Base-by-base conservation (phyloP, 2,113 vertebrate genomes). In the Syngnathus floridae region DNA sequence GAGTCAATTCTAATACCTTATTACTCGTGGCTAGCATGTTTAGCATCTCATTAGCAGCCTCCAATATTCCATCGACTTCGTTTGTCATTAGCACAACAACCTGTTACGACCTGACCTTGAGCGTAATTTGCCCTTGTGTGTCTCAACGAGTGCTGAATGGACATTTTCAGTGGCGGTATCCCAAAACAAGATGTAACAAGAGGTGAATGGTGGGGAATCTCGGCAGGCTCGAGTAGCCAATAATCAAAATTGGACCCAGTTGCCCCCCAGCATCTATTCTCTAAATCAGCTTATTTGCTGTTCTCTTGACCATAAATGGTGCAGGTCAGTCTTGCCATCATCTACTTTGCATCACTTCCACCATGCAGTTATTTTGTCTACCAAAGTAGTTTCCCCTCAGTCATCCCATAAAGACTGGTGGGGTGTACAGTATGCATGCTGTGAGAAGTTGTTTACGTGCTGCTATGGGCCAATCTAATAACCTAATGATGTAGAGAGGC, bases 391-490 rank as follows among this genome's bases (percentile, higher is more conserved):
- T 87, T 86, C 77, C 64, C 60, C 31, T 41, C 70, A 71, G 76
- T 85, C 87, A 90, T 82, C 73, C 85, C 85, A 90, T 90, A 85
- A 73, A 65, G 74, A 74, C 84, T 81, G 75, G 74, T 66, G 59
- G 73, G 70, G 66, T 74, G 70, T 43, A 61, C n/a, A 16, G 59
- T 40, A 10, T 62, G 73, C 77, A 76, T 72, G 71, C 84, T 76
- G 73, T 21, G 66, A 85, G 82, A 84, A 82, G 81, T 81, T 90
- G 88, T 90, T 90, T 86, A 84, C 85, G 77, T 19, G 62, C 79
- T 84, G 85, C 82, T 71, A 60, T n/a, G 1, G 84, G 84, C 76
- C 78, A 81, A 86, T 88, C 84, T 86, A 86, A 90, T 88, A 86
- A 84, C 84, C 79, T 86, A 88, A 90, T 83, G 84, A 87, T 63